Base-by-base conservation (phyloP, 1,140 invertebrate genomes). In the Chrysomallon squamiferum region DNA sequence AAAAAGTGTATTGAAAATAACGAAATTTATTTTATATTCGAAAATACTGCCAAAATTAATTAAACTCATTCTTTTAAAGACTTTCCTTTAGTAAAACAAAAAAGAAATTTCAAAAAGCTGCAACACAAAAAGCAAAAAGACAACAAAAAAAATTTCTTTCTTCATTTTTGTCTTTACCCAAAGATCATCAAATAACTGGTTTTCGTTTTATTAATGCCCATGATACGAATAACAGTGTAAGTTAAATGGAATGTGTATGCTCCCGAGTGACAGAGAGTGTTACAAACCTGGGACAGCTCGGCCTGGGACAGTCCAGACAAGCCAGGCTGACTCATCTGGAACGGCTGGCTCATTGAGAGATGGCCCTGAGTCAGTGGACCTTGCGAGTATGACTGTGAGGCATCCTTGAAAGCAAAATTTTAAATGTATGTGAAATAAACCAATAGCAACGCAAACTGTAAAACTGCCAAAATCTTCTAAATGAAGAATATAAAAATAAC, bases 231-330 rank as follows among this genome's bases (percentile, higher is more conserved):
- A n/a, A n/a, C n/a, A n/a, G n/a, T n/a, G n/a, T n/a, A n/a, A n/a
- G n/a, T n/a, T n/a, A n/a, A n/a, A n/a, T n/a, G n/a, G n/a, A n/a
- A n/a, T n/a, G n/a, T n/a, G n/a, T n/a, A n/a, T n/a, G n/a, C n/a
- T n/a, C n/a, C n/a, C n/a, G n/a, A n/a, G n/a, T n/a, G n/a, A n/a
- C n/a, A n/a, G n/a, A n/a, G n/a, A n/a, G n/a, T n/a, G n/a, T n/a
- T 65, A 70, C 64, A 43, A 69, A 87, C 87, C 83, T 88, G 87
- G 61, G 87, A 88, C 7, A 88, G 81, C 67, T 88, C 86, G 59
- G 85, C 80, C 72, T 88, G 87, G 3, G 87, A 87, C 9, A 88
- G 76, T 9, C 84, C 85, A 35, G 86, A 86, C 15, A 87, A 76
- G 30, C 85, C 85, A 20, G 84, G 81, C 71, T 86, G 86, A 69